Evolutionary conservation across 1,140 invertebrate species (phyloP).

Genomic region (Trypoxylus dichotomus): DNA sequence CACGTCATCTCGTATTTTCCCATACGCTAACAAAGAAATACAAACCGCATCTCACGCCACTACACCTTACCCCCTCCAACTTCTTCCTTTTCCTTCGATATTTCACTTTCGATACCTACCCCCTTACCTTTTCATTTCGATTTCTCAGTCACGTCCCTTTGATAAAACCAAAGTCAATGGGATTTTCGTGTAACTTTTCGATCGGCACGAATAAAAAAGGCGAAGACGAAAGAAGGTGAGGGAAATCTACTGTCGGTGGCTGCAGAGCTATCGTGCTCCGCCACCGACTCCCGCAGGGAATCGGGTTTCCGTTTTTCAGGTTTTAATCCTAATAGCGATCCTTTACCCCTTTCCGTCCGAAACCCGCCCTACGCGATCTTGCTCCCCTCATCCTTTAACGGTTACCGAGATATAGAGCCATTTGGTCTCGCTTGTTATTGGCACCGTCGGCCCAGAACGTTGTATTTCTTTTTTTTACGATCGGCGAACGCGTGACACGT

Average conservation of each 20-base stretch:
- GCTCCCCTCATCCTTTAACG: not conserved
- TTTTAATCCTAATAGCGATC: not conserved
- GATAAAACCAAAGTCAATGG: not conserved
- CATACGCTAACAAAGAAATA: too few relatives aligned
- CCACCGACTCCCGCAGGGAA: not conserved
- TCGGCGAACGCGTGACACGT: too few relatives aligned
- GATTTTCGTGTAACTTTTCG: not conserved
- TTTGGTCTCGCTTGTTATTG: not conserved
- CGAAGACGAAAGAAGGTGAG: not conserved
- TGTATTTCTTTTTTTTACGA: not conserved
- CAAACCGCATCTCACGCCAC: too few relatives aligned
- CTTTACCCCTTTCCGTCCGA: not conserved
- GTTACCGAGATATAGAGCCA: not conserved
- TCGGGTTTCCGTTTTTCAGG: not conserved
- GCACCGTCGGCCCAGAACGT: not conserved
- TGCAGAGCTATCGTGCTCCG: not conserved
- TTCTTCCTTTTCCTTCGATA: not conserved
- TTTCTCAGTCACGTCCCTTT: not conserved
- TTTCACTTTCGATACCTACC: not conserved
- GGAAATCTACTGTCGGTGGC: too few relatives aligned
- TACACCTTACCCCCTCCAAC: too few relatives aligned
- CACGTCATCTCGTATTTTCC: too few relatives aligned
- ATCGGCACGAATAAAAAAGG: not conserved
- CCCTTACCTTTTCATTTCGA: not conserved
- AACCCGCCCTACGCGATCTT: not conserved